phyloP scores from a whole-genome alignment of 1,140 invertebrate genomes.

The Sipha flava region DNA sequence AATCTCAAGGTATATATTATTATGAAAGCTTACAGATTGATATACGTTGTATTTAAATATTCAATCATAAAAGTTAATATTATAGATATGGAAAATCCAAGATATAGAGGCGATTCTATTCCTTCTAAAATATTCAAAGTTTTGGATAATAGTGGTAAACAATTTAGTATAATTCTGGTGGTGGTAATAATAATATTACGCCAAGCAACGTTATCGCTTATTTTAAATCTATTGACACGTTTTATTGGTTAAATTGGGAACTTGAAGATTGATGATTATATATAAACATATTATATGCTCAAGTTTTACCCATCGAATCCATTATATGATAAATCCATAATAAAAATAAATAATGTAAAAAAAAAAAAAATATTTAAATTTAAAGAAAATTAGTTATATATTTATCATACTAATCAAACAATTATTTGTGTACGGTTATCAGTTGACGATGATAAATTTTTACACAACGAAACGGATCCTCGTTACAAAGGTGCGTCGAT shows the following conservation, averaged over 20 bases:
- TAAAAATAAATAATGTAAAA: no score
- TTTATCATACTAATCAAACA: background rate
- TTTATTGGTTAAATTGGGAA: background rate
- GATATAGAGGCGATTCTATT: constrained; percentile 50
- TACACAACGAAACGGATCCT: constrained; percentile 48
- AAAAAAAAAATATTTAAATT: no score
- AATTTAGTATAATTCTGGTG: background rate
- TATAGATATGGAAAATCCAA: constrained; percentile 46
- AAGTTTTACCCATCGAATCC: no score
- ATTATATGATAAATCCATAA: no score
- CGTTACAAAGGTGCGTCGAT: constrained; percentile 74
- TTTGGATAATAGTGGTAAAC: constrained; percentile 47
- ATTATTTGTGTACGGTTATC: constrained; percentile 24
- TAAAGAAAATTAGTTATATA: no score
- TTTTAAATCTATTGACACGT: background rate
- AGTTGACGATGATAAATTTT: constrained; percentile 35
- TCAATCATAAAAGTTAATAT: constrained; percentile 31
- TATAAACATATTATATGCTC: no score
- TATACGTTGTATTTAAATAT: constrained; percentile 30
- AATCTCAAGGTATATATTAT: constrained; percentile 51
- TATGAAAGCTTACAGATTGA: background rate
- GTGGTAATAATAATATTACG: background rate
- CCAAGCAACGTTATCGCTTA: background rate
- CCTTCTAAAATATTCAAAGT: constrained; percentile 52
- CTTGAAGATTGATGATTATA: no score